Conservation (phyloP, 2,113 vertebrate species). For the Brachypodius melanocephalos region DNA sequence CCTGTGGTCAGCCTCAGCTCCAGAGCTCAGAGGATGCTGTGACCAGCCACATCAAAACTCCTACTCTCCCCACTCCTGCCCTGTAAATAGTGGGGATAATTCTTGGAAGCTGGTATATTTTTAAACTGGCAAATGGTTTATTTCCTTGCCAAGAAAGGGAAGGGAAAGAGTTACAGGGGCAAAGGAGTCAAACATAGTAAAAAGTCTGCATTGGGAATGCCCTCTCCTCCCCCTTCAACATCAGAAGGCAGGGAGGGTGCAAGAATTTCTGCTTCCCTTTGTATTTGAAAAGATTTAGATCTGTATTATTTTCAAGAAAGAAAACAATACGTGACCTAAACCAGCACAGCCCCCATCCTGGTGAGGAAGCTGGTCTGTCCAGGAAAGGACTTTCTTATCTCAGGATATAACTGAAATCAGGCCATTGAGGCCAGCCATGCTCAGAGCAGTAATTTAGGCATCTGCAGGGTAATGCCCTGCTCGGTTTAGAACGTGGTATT, state of each 20-base stretch:
- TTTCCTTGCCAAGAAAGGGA: neutral
- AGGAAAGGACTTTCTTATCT: conserved; percentile 58
- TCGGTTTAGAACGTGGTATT: neutral
- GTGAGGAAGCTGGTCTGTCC: neutral
- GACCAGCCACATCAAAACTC: neutral
- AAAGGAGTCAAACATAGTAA: neutral
- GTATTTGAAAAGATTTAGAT: conserved; percentile 23
- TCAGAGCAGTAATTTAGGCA: neutral
- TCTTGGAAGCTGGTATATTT: neutral
- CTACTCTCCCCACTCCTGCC: neutral
- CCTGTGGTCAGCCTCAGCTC: neutral
- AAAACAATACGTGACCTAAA: conserved; percentile 61
- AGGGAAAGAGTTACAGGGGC: neutral
- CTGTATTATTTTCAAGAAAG: conserved; percentile 44
- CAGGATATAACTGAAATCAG: conserved; percentile 52
- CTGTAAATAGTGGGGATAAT: neutral
- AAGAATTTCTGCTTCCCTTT: neutral
- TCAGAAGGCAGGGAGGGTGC: neutral
- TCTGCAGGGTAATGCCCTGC: neutral
- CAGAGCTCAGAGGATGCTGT: neutral
- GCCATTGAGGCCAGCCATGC: rapidly evolving
- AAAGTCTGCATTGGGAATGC: neutral
- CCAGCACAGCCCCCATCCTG: neutral
- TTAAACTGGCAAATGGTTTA: neutral
- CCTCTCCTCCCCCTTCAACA: neutral